Percentiles rank a stretch among this genome's conserved stretches.
Evolutionary conservation across 2,797 vertebrate genomes (phyloP).

Genomic region (Chloroceryle inda): DNA sequence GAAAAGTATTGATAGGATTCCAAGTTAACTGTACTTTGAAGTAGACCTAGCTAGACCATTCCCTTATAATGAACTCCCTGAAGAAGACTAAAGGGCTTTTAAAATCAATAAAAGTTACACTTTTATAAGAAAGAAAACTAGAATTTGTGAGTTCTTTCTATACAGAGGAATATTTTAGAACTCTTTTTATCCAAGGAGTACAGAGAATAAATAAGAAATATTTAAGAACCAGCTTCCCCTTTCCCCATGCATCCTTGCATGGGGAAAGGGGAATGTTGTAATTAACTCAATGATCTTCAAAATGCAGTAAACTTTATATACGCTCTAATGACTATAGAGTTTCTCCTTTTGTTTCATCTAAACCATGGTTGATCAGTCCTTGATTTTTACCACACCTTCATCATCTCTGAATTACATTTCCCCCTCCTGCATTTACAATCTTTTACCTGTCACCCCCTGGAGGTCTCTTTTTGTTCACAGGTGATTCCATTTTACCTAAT

Average conservation of each 20-base stretch:
- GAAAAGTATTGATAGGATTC: background rate
- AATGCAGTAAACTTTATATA: background rate
- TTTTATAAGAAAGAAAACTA: background rate
- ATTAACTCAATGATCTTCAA: background rate
- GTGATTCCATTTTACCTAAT: background rate
- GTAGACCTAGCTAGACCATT: background rate
- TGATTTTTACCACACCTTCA: background rate
- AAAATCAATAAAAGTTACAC: background rate
- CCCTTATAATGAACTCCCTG: constrained; percentile 2
- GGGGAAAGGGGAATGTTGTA: background rate
- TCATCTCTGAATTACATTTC: background rate
- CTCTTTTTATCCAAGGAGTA: background rate
- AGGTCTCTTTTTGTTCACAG: background rate
- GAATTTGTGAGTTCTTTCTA: background rate
- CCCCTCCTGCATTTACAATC: background rate
- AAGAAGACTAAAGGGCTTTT: background rate
- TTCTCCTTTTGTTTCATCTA: background rate
- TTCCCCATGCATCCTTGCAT: rapidly evolving
- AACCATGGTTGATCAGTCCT: background rate
- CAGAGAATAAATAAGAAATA: background rate
- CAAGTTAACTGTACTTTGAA: background rate
- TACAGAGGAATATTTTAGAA: background rate
- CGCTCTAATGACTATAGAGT: background rate
- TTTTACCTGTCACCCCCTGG: background rate
- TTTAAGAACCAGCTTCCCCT: background rate